Evolutionary conservation across 2,797 vertebrate genomes (phyloP).

Genomic region (Leontopithecus rosalia): DNA sequence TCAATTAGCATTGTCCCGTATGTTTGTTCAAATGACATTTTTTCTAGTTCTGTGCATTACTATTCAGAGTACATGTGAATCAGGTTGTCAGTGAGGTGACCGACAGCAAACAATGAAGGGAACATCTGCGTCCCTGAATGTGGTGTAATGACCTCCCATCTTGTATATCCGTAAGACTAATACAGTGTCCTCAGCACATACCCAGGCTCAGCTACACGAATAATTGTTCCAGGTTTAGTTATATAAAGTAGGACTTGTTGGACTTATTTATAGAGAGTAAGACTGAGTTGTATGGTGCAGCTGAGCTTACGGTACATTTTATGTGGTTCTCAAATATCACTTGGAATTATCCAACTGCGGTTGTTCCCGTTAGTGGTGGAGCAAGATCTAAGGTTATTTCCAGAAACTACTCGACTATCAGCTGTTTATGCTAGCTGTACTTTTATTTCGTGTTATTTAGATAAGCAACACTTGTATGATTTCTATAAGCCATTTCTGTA

Average conservation of each 20-base stretch:
- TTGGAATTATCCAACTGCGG: background rate
- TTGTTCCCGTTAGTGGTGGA: background rate
- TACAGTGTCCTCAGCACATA: too few relatives aligned
- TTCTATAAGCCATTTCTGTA: background rate
- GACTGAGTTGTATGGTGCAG: accelerated
- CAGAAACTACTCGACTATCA: background rate
- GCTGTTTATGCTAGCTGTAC: accelerated
- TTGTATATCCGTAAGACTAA: accelerated
- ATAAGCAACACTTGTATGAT: background rate
- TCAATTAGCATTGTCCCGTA: background rate
- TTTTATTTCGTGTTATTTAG: background rate
- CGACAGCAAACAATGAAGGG: background rate
- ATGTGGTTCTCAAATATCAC: background rate
- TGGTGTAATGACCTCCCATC: accelerated
- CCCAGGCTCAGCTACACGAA: too few relatives aligned
- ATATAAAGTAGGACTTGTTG: background rate
- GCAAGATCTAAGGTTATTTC: accelerated
- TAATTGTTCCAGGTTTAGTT: background rate
- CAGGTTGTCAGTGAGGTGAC: background rate
- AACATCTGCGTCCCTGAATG: background rate
- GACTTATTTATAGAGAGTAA: background rate
- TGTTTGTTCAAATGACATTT: background rate
- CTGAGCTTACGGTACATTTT: background rate
- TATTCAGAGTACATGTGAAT: background rate
- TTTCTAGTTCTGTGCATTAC: background rate